Percentiles rank a stretch among this genome's conserved stretches.
These are phyloP conservation scores for Naja naja DNA, from an alignment of 2,113 vertebrate genomes.

Conservation along the genomic window DNA sequence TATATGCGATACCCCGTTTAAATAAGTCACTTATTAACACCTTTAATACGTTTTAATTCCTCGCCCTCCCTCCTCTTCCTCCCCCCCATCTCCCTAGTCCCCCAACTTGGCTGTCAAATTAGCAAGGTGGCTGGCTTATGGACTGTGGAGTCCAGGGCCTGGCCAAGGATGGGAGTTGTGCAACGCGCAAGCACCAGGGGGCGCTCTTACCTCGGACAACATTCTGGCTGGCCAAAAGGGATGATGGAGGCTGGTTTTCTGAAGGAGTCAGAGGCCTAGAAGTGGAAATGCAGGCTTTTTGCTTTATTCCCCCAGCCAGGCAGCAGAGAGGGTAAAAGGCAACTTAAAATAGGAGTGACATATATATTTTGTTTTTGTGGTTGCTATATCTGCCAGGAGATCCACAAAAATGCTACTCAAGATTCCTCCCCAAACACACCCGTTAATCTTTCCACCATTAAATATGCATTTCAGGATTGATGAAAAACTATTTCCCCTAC, in stretches of 20 bases:
- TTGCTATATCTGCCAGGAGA: no score
- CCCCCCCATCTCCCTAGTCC: rapidly evolving
- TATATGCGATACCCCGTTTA: conserved; percentile 64
- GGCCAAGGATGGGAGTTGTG: neutral
- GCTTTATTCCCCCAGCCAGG: neutral
- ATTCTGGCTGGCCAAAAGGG: neutral
- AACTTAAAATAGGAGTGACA: neutral
- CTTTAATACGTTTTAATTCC: conserved; percentile 65
- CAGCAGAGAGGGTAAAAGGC: neutral
- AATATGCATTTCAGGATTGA: neutral
- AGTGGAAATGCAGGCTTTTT: neutral
- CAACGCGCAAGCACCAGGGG: conserved; percentile 51
- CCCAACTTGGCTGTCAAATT: neutral
- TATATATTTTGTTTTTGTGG: neutral
- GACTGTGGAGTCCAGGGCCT: neutral
- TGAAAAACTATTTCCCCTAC: neutral
- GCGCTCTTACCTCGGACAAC: conserved; percentile 59
- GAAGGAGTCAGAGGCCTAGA: neutral
- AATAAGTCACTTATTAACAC: conserved; percentile 65
- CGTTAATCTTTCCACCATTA: neutral
- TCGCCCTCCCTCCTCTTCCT: neutral
- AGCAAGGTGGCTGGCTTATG: neutral
- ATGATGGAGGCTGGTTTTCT: neutral
- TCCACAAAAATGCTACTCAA: neutral
- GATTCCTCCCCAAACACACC: neutral